Evolutionary conservation across 2,888 invertebrate genomes (phyloP), one percentile per base, ranked within the genome.

Genomic region (Phaonia tiefii): DNA sequence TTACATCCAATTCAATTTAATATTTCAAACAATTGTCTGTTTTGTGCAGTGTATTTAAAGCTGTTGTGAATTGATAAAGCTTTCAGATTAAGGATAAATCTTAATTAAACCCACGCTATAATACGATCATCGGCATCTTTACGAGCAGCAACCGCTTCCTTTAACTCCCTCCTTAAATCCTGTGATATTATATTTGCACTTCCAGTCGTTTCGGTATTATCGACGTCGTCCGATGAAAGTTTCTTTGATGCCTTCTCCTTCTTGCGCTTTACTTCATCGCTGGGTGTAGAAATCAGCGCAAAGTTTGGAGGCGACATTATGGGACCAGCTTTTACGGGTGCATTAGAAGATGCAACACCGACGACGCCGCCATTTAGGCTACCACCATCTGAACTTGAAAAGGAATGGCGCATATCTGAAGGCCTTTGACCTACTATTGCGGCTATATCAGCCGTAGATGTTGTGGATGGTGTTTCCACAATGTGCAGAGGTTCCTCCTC

Each of bases 71-170:
- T 39, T 46, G 44, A 15, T 63, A 31, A 31, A 3, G 31, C 31
- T 31, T 31, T 31, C 3, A 31, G 31, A 17, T 51, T 74, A 79
- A 69, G 15, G n/a, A 76, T 60, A 66, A 76, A 82, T 51, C 37
- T 44, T 44, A 26, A 87, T 89, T 89, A 90, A 88, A 90, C 90
- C 90, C 90, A 91, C 91, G 90, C 90, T 86, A 90, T 90, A 85
- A 91, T 89, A 87, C 90, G 89, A 85, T 88, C 88, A 85, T 91
- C 91, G 70, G 90, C 89, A 84, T 90, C 87, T 85, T 90, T 90
- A 84, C 89, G 89, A 83, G 89, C 89, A 74, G 89, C 89, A 72
- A 89, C 85, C 71, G 91, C 90, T 84, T 90, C 90, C 58, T 88
- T 88, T 8, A 90, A 86, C 80, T 91, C 91, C 78, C 89, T 86